Base-by-base conservation (phyloP, 64 coral and sea anemone genomes). In the Porites australiensis region DNA sequence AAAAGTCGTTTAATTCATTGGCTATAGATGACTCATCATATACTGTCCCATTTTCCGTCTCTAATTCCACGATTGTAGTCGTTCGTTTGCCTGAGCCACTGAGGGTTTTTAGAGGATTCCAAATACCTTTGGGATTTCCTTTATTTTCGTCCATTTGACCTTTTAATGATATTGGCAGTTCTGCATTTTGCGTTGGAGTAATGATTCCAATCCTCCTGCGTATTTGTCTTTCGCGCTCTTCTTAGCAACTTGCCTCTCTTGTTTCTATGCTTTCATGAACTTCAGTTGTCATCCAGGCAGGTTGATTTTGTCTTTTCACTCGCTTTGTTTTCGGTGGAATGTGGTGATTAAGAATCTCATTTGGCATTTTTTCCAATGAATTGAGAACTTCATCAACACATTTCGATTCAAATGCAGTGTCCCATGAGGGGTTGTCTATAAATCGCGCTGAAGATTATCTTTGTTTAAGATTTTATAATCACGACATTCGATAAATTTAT, bases 61-160 rank as follows among this genome's bases (percentile, higher is more conserved):
- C 27, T 37, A 37, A 37, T 82, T 82, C 77, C 18, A 16, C 43
- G 54, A 91, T 82, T 73, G 21, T 83, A 21, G 19, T 21, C 73
- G 20, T 53, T 5, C 43, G 50, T 71, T 91, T 83, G 37, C 53
- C 22, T 20, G 77, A 72, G 70, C 79, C 58, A 61, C 57, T 86
- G 37, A 86, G 61, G 2, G 4, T 46, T 62, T 77, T 85, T 65
- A 77, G 58, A 50, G 90, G 82, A 20, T 60, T 85, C 90, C 72
- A 92, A 77, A 86, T 76, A 7, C 90, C 90, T 58, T 92, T 92
- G 13, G 71, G 62, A 44, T 91, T 91, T 57, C 79, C 78, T 91
- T 91, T 91, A 46, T 91, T 91, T 27, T 82, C 45, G 13, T 91
- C 81, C 51, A 86, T 91, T 71, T 6, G 19, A 18, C 55, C 82